Conservation (phyloP, 2,888 invertebrate species). For the Thera obeliscata region DNA sequence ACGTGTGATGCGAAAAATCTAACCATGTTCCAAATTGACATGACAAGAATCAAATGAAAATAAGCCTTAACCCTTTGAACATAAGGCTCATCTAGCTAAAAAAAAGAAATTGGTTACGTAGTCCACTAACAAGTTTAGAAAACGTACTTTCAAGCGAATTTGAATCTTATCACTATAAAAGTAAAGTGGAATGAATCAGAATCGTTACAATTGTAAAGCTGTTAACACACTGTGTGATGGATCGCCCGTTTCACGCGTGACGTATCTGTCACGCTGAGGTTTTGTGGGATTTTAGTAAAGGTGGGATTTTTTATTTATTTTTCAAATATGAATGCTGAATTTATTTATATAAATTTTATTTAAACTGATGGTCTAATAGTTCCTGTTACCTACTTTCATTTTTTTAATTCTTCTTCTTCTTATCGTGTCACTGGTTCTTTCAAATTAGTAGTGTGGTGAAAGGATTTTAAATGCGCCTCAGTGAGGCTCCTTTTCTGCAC, state of each 20-base stretch:
- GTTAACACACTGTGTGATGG: slow-evolving; percentile 75
- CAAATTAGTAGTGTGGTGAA: too few relatives aligned
- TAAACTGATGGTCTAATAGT: too few relatives aligned
- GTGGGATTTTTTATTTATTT: slow-evolving; percentile 21
- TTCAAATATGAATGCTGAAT: neutral
- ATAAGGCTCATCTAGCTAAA: slow-evolving; percentile 22
- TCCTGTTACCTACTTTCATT: too few relatives aligned
- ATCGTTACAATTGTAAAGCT: slow-evolving; percentile 46
- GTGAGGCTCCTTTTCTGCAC: too few relatives aligned
- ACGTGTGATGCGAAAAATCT: slow-evolving; percentile 70
- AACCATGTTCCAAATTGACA: slow-evolving; percentile 44
- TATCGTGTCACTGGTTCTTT: too few relatives aligned
- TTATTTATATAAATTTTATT: neutral
- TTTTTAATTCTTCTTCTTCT: too few relatives aligned
- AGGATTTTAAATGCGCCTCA: too few relatives aligned
- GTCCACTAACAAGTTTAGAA: slow-evolving; percentile 39
- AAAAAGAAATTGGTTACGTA: slow-evolving; percentile 54
- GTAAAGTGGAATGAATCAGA: slow-evolving; percentile 40
- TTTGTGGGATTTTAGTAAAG: slow-evolving; percentile 60
- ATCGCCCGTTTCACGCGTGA: slow-evolving; percentile 75
- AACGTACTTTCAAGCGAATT: slow-evolving; percentile 31
- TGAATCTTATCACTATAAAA: slow-evolving; percentile 17
- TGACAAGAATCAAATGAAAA: slow-evolving; percentile 26
- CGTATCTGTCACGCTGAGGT: slow-evolving; percentile 71
- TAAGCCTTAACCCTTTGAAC: slow-evolving; percentile 11